These are phyloP conservation scores for Meloidogyne chitwoodi DNA, from an alignment of 1,140 invertebrate species.

Conservation along the genomic window DNA sequence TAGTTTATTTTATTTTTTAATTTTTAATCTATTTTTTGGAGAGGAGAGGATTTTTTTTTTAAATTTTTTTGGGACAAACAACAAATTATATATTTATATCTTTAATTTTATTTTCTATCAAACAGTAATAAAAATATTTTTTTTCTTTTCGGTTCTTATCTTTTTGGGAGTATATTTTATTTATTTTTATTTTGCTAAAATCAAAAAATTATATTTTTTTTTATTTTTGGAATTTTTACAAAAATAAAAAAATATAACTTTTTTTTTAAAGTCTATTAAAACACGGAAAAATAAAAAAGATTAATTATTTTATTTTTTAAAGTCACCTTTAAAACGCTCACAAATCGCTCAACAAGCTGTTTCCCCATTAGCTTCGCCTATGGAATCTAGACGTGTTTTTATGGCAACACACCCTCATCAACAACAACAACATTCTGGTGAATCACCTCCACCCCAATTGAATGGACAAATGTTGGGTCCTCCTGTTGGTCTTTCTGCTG, in stretches of 20 bases:
- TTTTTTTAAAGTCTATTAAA: constrained; percentile 8
- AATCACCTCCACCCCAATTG: background rate
- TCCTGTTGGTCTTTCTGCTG: background rate
- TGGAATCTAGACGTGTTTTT: constrained; percentile 16
- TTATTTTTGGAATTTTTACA: background rate
- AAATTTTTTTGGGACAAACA: background rate
- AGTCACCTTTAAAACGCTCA: constrained; percentile 11
- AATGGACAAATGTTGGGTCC: background rate
- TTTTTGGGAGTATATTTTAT: background rate
- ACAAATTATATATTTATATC: background rate
- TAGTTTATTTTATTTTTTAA: background rate
- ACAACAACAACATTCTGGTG: background rate
- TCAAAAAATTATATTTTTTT: no score
- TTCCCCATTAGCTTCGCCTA: constrained; percentile 15
- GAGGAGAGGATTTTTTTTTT: no score
- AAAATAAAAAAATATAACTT: background rate
- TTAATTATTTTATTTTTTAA: background rate
- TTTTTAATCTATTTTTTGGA: background rate
- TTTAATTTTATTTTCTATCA: background rate
- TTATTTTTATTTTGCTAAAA: background rate
- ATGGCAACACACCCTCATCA: background rate
- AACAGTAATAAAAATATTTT: background rate
- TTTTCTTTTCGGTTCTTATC: background rate
- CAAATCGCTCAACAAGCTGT: background rate
- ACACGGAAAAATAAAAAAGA: no score